Percentiles rank a stretch among this genome's conserved stretches.
Evolutionary conservation across 2,888 invertebrate genomes (phyloP).

Genomic region (Metopia argyrocephala): DNA sequence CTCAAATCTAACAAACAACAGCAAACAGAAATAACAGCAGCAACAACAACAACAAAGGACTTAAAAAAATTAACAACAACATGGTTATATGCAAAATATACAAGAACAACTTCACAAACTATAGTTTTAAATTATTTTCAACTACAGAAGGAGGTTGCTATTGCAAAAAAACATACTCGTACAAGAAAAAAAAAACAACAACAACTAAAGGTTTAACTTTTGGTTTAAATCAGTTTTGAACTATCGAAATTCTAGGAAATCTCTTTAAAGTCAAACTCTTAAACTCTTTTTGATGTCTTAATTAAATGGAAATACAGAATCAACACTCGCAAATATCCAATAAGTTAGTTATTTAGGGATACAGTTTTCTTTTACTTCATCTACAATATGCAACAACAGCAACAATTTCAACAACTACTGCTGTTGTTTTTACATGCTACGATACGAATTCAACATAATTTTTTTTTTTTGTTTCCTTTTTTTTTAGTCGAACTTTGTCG

Average conservation of each 20-base stretch:
- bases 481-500: too few relatives aligned
- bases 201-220: slow-evolving; percentile 45
- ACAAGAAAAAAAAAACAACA: slow-evolving; percentile 23
- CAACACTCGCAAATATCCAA: slow-evolving; percentile 59
- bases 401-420: slow-evolving; percentile 44
- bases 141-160: slow-evolving; percentile 32
- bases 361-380: neutral
- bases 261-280: slow-evolving; percentile 66
- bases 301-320: slow-evolving; percentile 67
- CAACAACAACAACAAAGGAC: slow-evolving; percentile 38
- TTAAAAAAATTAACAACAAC: slow-evolving; percentile 38
- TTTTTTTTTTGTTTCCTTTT: too few relatives aligned
- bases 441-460: slow-evolving; percentile 24
- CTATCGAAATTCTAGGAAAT: slow-evolving; percentile 68
- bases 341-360: slow-evolving; percentile 60
- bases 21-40: slow-evolving; percentile 23
- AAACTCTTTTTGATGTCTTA: slow-evolving; percentile 69
- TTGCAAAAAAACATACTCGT: slow-evolving; percentile 14
- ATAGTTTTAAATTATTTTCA: slow-evolving; percentile 43
- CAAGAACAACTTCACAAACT: slow-evolving; percentile 52
- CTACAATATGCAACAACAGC: slow-evolving; percentile 13
- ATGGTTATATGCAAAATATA: slow-evolving; percentile 53
- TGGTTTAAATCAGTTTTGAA: slow-evolving; percentile 64
- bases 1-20: slow-evolving; percentile 58
- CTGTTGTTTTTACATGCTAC: slow-evolving; percentile 40